Evolutionary conservation across 2,113 vertebrate species (phyloP), one percentile per base, ranked within the genome.

Genomic region (Pycnonotus jocosus): DNA sequence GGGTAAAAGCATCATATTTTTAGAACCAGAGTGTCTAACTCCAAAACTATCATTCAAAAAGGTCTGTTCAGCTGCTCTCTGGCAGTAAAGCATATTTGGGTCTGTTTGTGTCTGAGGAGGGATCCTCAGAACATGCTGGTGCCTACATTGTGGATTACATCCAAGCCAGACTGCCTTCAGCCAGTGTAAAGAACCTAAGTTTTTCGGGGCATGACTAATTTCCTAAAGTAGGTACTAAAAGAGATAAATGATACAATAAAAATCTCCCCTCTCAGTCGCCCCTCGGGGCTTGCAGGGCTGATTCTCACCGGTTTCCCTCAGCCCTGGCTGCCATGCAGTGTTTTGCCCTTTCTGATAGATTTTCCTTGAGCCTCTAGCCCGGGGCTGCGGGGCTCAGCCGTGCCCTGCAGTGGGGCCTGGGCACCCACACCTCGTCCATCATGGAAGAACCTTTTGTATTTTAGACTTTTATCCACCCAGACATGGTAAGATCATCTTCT

Each of bases 321-420:
- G 24, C 7, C 15, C 4, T 33, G 1, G 0, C 19, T 44, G 31
- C 27, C 0, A 50, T 12, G 7, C 24, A 33, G 47, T 0, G 1
- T 30, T 80, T 74, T 48, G 5, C 48, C 62, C n/a, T 40, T 45
- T 40, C 38, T n/a, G 3, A n/a, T 1, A 10, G 18, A n/a, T 10
- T 20, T 48, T 53, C 22, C 16, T 35, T 3, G 5, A 17, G 9
- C 15, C 3, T 5, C 23, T 24, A 1, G 0, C 13, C 28, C 0
- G 0, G 2, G 12, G 16, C 47, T n/a, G 20, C 0, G 0, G 47
- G 17, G 40, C 48, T 33, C 38, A 53, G 56, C 7, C 3, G 0
- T 37, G n/a, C 54, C 11, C 30, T 7, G 33, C 53, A 73, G 13
- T 44, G 53, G 51, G 17, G 0, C 40, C 45, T 19, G 19, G 21